These are phyloP conservation scores for Chouioia cunea DNA, from an alignment of 2,888 invertebrate genomes.

Conservation along the genomic window DNA sequence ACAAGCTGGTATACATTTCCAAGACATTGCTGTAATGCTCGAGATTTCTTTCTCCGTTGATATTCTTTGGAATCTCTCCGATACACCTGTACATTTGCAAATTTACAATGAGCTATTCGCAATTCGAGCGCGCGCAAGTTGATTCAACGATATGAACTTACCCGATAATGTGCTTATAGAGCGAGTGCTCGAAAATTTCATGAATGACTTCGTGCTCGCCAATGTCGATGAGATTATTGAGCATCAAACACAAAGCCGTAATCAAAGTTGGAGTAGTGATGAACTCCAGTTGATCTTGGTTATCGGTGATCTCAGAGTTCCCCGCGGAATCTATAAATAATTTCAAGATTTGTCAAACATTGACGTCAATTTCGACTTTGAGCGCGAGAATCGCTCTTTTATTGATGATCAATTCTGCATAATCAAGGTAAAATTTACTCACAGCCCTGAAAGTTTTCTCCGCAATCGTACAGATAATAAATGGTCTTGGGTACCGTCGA, in stretches of 20 bases:
- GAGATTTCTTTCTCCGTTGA: conserved; percentile 64
- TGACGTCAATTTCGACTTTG: conserved; percentile 15
- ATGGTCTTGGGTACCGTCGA: conserved; percentile 56
- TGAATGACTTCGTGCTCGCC: conserved; percentile 65
- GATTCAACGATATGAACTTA: conserved; percentile 52
- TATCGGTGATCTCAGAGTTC: conserved; percentile 53
- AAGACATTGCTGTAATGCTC: conserved; percentile 69
- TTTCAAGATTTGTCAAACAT: conserved; percentile 10
- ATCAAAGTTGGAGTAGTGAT: conserved; percentile 70
- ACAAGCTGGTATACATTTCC: conserved; percentile 70
- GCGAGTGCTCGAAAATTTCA: conserved; percentile 68
- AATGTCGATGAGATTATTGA: conserved; percentile 68
- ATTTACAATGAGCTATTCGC: background rate
- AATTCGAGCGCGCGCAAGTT: too few species aligned
- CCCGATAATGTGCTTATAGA: conserved; percentile 70
- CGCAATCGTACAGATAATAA: conserved; percentile 59
- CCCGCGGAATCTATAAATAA: conserved; percentile 52
- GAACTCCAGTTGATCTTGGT: conserved; percentile 56
- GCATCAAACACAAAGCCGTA: conserved; percentile 66
- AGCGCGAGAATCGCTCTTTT: background rate
- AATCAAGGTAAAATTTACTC: conserved; percentile 37
- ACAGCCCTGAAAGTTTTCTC: conserved; percentile 58
- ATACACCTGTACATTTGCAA: conserved; percentile 63
- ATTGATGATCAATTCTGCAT: background rate
- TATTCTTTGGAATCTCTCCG: conserved; percentile 62